Base-by-base conservation (phyloP, 2,797 vertebrate genomes). In the Artibeus jamaicensis region DNA sequence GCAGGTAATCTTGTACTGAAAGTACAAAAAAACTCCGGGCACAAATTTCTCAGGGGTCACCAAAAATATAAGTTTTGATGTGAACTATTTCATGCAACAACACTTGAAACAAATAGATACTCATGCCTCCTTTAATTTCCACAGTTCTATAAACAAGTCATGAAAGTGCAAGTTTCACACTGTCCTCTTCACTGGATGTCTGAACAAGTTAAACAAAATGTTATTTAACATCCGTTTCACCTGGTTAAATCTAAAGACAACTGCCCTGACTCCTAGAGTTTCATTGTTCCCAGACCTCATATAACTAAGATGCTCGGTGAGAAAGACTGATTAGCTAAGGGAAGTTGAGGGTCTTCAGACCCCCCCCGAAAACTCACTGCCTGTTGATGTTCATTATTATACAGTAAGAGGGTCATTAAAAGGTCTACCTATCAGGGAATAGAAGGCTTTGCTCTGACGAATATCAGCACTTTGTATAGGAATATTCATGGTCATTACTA, bases 221-320 rank as follows among this genome's bases (percentile, higher is more conserved):
- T 92, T 65, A 95, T 67, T 85, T 94, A 94, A 67, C 21, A 86
- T 92, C 77, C 1, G 10, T 68, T 88, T 94, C 55, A 44, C 81
- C 85, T 93, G 50, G 62, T 90, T 95, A 93, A 70, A 57, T 84
- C 59, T 94, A 53, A 94, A 96, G 78, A 67, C 42, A 81, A 86
- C 65, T 87, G 70, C 39, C 86, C 65, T 50, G 44, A 44, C n/a
- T 81, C 42, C 55, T 70, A 5, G 11, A 1, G 12, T 74, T 65
- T 88, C 24, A 29, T 53, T 67, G 84, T 89, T 93, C 57, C 55
- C 37, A 73, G 48, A 71, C 19, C 42, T 86, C 55, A 34, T 37
- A 48, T 37, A 78, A 90, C 46, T 88, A 78, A 89, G 87, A 70
- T 6, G 18, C 62, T 86, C 86, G 46, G 55, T 83, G 44, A 74